Base-by-base conservation (phyloP, 1,140 invertebrate genomes). In the Dendroctonus ponderosae region DNA sequence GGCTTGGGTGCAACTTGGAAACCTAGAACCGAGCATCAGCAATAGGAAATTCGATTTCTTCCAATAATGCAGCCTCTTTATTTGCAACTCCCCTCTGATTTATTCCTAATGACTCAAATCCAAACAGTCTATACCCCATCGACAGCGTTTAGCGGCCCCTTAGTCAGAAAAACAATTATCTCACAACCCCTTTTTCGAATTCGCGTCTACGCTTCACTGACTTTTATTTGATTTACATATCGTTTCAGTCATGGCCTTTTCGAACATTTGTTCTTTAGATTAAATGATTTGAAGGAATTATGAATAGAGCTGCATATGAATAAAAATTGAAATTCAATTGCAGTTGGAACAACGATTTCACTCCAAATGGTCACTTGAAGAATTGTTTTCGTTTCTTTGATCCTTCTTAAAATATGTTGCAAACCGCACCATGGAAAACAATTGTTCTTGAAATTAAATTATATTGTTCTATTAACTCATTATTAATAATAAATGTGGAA, bases 221-320 rank as follows among this genome's bases (percentile, higher is more conserved):
- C 59, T 62, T 62, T 62, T 62, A 62, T 62, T 62, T 62, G 59
- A 62, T 62, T 62, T 62, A 62, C 59, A 62, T 62, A 52, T 62
- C 39, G 49, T 38, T 50, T 62, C 46, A 51, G 59, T 26, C 9
- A 62, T 62, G 49, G 49, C n/a, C 49, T 62, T 50, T 52, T 62
- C 37, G 59, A 62, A 62, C 59, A 51, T 50, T 62, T 62, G 48
- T 52, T 51, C 59, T 50, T 51, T 41, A 41, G 38, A 41, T 48
- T 59, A 59, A 59, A 37, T 38, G 57, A 48, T 57, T 57, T 42
- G 51, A 54, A 7, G 49, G 49, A 11, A 46, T 46, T 46, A 46
- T 12, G 12, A 12, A 46, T 46, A 46, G 43, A 46, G 43, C 43
- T 46, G 43, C 8, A 46, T 46, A 46, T 46, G 43, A 46, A 46